These are phyloP conservation scores for Lepidochrysops patricia DNA, from an alignment of 2,888 invertebrate genomes.

Conservation along the genomic window DNA sequence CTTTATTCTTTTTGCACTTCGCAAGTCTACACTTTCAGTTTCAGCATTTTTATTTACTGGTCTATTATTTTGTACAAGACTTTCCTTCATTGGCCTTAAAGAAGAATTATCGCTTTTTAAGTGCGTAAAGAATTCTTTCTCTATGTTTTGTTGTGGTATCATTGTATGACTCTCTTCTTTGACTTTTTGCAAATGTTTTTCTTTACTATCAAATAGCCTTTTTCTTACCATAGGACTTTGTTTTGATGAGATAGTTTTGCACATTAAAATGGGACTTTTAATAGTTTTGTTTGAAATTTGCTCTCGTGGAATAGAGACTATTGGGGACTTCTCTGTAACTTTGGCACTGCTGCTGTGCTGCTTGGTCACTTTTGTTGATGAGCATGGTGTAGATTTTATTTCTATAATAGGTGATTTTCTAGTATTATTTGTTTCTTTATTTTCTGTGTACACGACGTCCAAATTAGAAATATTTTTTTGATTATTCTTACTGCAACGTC, in stretches of 20 bases:
- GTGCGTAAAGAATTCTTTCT: not conserved
- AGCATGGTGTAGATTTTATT: conserved; percentile 13
- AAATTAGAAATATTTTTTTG: conserved; percentile 44
- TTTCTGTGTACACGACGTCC: conserved; percentile 40
- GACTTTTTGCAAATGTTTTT: not conserved
- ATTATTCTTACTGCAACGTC: conserved; percentile 35
- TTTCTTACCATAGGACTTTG: conserved; percentile 36
- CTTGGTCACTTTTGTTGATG: conserved; percentile 34
- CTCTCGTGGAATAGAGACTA: conserved; percentile 23
- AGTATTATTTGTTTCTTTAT: conserved; percentile 23
- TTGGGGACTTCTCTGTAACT: conserved; percentile 32
- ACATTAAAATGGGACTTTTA: conserved; percentile 45
- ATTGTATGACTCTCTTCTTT: conserved; percentile 8
- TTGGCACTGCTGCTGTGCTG: conserved; percentile 21
- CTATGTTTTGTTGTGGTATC: not conserved
- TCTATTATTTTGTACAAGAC: not conserved
- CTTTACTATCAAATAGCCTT: conserved; percentile 32
- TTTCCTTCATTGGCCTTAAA: not conserved
- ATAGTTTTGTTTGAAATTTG: conserved; percentile 14
- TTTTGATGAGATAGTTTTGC: conserved; percentile 34
- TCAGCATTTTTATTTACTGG: not conserved
- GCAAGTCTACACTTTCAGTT: conserved; percentile 27
- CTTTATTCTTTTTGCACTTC: conserved; percentile 41
- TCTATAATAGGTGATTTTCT: conserved; percentile 34
- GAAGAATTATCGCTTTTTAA: not conserved